These are phyloP conservation scores for Sus cebifrons DNA, from an alignment of 2,797 vertebrate genomes.

Conservation along the genomic window DNA sequence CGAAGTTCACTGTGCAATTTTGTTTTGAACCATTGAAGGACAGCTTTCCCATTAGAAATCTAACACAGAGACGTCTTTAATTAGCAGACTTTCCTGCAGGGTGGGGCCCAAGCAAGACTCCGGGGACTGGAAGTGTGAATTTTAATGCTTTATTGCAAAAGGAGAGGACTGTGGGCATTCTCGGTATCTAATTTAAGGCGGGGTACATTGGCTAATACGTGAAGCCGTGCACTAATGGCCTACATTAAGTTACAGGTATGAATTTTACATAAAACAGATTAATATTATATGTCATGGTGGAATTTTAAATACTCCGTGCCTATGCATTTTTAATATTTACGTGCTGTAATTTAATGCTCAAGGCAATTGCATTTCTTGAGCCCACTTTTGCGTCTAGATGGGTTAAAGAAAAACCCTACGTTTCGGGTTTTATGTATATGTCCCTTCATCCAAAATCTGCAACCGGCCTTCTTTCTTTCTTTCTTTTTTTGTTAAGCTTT, in stretches of 20 bases:
- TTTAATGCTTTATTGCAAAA: constrained; percentile 85
- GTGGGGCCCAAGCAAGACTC: constrained; percentile 80
- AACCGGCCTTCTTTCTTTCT: neutral
- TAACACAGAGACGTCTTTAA: constrained; percentile 81
- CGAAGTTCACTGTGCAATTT: constrained; percentile 56
- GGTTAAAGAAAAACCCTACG: constrained; percentile 20
- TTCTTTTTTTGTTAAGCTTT: constrained; percentile 39
- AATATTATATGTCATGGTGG: constrained; percentile 90
- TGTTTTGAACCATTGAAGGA: constrained; percentile 68
- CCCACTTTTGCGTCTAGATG: constrained; percentile 61
- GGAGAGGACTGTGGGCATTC: constrained; percentile 80
- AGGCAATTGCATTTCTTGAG: constrained; percentile 80
- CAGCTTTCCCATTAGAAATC: constrained; percentile 78
- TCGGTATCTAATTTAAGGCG: constrained; percentile 87
- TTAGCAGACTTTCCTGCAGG: constrained; percentile 84
- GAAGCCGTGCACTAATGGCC: constrained; percentile 87
- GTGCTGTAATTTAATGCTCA: constrained; percentile 88
- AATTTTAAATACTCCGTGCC: constrained; percentile 90
- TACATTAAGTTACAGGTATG: constrained; percentile 91
- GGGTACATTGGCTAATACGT: constrained; percentile 85
- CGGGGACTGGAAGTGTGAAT: constrained; percentile 81
- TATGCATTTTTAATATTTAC: constrained; percentile 90
- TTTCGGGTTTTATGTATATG: constrained; percentile 51
- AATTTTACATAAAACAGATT: constrained; percentile 92
- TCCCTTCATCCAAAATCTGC: constrained; percentile 44